Evolutionary conservation across 2,113 vertebrate species (phyloP).

Genomic region (Lasiurus cinereus): DNA sequence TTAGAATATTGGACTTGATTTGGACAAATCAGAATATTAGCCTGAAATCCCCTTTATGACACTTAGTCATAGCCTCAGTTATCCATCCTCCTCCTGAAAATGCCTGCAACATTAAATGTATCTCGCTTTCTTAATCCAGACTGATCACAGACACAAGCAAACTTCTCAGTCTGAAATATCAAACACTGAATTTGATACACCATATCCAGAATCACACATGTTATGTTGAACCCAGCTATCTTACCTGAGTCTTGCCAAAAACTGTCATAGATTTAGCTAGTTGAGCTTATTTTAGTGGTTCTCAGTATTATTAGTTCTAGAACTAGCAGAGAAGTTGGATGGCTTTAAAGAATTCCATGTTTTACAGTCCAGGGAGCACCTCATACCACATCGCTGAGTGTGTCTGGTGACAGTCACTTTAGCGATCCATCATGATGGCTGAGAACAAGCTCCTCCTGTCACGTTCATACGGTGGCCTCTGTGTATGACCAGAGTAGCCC

Average conservation of each 20-base stretch:
- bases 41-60: background rate
- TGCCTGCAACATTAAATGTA: background rate
- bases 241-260: constrained; percentile 24
- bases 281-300: background rate
- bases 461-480: background rate
- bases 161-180: background rate
- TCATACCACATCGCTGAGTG: background rate
- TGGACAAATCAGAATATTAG: constrained; percentile 62
- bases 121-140: background rate
- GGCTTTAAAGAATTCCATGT: constrained; percentile 24
- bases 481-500: background rate
- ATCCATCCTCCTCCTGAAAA: background rate
- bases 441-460: background rate
- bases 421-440: background rate
- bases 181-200: background rate
- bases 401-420: background rate
- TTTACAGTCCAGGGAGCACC: background rate
- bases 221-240: background rate
- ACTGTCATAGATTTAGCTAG: background rate
- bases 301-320: background rate
- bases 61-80: background rate
- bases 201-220: background rate
- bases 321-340: background rate
- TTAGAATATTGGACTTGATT: background rate
- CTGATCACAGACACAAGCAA: background rate